Conservation (phyloP, 2,888 invertebrate species). For the Choreutis nemorana region DNA sequence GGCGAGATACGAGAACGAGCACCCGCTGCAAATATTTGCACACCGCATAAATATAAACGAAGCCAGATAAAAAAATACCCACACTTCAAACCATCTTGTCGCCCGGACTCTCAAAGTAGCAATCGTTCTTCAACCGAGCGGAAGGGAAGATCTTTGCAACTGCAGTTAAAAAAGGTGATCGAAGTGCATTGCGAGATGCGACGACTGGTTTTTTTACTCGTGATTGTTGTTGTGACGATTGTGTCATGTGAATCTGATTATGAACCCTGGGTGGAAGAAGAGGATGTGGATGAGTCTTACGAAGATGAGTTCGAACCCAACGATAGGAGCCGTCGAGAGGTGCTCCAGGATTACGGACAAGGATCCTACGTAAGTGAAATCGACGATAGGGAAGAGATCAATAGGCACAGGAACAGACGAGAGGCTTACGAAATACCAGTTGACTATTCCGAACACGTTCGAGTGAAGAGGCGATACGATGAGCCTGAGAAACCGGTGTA, state of each 20-base stretch:
- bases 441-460: constrained; percentile 35
- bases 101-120: constrained; percentile 16
- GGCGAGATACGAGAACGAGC: constrained; percentile 27
- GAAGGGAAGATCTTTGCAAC: too few species aligned
- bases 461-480: constrained; percentile 34
- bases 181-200: too few species aligned
- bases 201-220: constrained; percentile 29
- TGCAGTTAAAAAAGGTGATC: constrained; percentile 36
- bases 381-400: constrained; percentile 24
- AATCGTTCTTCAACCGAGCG: constrained; percentile 28
- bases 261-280: constrained; percentile 40
- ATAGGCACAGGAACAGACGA: constrained; percentile 22
- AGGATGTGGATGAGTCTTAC: constrained; percentile 17
- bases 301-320: constrained; percentile 4
- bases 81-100: constrained; percentile 7
- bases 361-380: constrained; percentile 4
- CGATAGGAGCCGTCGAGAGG: constrained; percentile 2
- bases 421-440: constrained; percentile 28
- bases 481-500: constrained; percentile 15
- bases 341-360: constrained; percentile 19
- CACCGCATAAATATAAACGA: constrained; percentile 27
- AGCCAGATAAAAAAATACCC: constrained; percentile 12
- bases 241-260: constrained; percentile 26
- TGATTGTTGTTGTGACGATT: constrained; percentile 25
- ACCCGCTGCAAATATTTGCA: constrained; percentile 23